phyloP scores from a whole-genome alignment of 2,113 vertebrate genomes.

The Microcebus griseorufus region DNA sequence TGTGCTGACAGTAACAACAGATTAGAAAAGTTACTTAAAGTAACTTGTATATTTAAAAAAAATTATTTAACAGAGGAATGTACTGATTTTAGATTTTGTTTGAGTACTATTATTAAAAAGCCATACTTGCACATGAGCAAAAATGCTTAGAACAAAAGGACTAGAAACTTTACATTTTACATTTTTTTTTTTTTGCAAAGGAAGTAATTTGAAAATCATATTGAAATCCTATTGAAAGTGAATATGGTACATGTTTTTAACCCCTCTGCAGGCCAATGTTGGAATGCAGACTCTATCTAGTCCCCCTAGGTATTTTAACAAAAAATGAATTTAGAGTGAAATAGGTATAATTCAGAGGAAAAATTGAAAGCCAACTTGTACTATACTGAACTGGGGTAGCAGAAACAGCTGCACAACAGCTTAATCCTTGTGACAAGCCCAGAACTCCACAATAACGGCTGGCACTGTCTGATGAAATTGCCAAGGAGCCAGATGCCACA shows the following conservation, averaged over 20 bases:
- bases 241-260: neutral
- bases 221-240: neutral
- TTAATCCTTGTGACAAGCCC: constrained; percentile 62
- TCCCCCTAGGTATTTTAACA: neutral
- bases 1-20: neutral
- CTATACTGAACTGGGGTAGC: neutral
- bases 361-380: constrained; percentile 40
- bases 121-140: neutral
- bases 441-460: neutral
- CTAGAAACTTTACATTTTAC: neutral
- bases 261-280: neutral
- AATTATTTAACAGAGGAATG: neutral
- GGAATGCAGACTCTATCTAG: constrained; percentile 3
- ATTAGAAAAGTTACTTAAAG: constrained; percentile 63
- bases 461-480: constrained; percentile 30
- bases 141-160: neutral
- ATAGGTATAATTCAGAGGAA: constrained; percentile 30
- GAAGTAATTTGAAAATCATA: constrained; percentile 2
- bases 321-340: constrained; percentile 41
- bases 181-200: constrained; percentile 18
- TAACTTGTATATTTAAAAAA: constrained; percentile 18
- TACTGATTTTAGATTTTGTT: neutral
- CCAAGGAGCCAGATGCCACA: constrained; percentile 63
- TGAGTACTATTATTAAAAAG: constrained; percentile 50
- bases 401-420: constrained; percentile 58